These are phyloP conservation scores for Philopotamus ludificatus DNA, from an alignment of 1,140 invertebrate genomes.

Conservation along the genomic window DNA sequence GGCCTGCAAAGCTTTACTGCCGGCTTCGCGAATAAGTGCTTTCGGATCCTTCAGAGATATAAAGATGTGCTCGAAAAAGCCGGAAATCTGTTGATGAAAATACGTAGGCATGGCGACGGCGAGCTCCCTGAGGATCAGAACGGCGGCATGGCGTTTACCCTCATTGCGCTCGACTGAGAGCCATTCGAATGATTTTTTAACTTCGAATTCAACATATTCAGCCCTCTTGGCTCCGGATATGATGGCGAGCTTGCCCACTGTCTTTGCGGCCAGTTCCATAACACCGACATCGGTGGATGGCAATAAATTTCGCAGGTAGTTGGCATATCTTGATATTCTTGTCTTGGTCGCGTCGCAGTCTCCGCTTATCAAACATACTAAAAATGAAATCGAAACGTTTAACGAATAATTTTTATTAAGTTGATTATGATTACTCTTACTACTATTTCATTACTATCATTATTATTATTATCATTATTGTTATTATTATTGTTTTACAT, in stretches of 20 bases:
- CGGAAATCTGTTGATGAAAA: slow-evolving; percentile 96
- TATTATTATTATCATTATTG: too few species aligned
- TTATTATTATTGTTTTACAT: too few species aligned
- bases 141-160: slow-evolving; percentile 85
- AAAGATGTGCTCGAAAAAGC: slow-evolving; percentile 95
- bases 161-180: slow-evolving; percentile 85
- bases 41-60: slow-evolving; percentile 90
- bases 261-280: slow-evolving; percentile 95
- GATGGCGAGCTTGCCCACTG: slow-evolving; percentile 86
- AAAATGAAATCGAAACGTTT: slow-evolving; percentile 44
- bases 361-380: slow-evolving; percentile 87
- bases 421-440: too few species aligned
- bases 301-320: slow-evolving; percentile 86
- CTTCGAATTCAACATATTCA: slow-evolving; percentile 95
- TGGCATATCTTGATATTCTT: slow-evolving; percentile 87
- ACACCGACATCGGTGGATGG: slow-evolving; percentile 88
- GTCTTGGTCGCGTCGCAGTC: slow-evolving; percentile 91
- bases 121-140: slow-evolving; percentile 88
- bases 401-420: neutral
- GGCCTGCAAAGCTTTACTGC: slow-evolving; percentile 88
- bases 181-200: slow-evolving; percentile 93
- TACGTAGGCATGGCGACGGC: slow-evolving; percentile 95
- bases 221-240: slow-evolving; percentile 91
- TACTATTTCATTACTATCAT: too few species aligned
- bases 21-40: slow-evolving; percentile 86